Conservation (phyloP, 2,113 vertebrate genomes). For the Synodontis membranacea region DNA sequence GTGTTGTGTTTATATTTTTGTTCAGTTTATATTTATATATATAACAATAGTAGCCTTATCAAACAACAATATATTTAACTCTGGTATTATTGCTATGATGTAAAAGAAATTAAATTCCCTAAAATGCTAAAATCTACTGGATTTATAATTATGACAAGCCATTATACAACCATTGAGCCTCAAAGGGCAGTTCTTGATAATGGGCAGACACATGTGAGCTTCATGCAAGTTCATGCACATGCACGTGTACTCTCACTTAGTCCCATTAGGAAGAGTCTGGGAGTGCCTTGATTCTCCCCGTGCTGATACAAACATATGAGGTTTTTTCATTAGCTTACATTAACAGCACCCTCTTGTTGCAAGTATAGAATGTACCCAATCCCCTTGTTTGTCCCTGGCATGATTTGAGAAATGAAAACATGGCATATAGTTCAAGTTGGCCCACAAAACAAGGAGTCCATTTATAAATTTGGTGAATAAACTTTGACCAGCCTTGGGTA, state of each 20-base stretch:
- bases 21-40: too few relatives aligned
- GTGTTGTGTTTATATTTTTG: too few relatives aligned
- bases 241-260: not conserved
- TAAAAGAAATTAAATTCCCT: not conserved
- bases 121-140: not conserved
- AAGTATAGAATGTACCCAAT: not conserved
- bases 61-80: not conserved
- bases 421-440: not conserved
- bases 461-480: not conserved
- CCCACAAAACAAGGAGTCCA: not conserved
- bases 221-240: not conserved
- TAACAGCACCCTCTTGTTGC: not conserved
- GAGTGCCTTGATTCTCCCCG: conserved; percentile 15
- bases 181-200: not conserved
- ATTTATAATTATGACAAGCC: not conserved
- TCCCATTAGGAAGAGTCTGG: conserved; percentile 18
- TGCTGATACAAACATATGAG: not conserved
- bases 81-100: not conserved
- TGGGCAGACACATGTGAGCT: not conserved
- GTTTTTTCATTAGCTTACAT: not conserved
- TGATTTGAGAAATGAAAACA: not conserved
- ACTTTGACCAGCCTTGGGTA: not conserved
- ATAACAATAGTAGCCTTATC: not conserved
- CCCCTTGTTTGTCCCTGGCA: not conserved
- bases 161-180: not conserved